Evolutionary conservation across 1,140 invertebrate genomes (phyloP), one percentile per base, ranked within the genome.

Genomic region (Batillaria attramentaria): DNA sequence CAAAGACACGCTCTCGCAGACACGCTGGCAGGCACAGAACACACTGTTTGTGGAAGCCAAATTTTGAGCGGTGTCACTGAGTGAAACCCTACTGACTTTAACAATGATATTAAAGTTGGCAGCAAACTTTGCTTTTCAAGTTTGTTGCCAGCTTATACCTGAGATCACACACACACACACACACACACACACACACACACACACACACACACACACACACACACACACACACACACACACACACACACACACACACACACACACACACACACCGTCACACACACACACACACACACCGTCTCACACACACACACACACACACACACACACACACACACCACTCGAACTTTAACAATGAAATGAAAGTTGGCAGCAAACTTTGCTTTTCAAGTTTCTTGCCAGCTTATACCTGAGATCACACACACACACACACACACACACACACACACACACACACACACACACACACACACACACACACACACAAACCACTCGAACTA

Each of bases 221-320:
- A 54, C 46, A 54, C 46, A 54, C 46, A 54, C 46, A 54, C 46
- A 54, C 46, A 54, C 46, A 54, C 46, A 54, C 46, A 54, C 46
- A 54, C 46, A 54, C 46, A 54, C 46, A 54, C 46, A 54, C 46
- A 2, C 46, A 54, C 46, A 54, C 46, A 54, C 46, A 54, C 46
- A 54, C 46, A 54, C 46, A 54, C 2, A 54, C 46, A 54, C 46
- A 2, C 46, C 1, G 16, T 1, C 46, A 2, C 46, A 2, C 46
- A 2, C 46, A n/a, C 46, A n/a, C 46, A n/a, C 46, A n/a, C 2
- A n/a, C 46, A n/a, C 46, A 54, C 46, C 10, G 24, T n/a, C n/a
- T n/a, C n/a, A n/a, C n/a, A n/a, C n/a, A n/a, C n/a, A n/a, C n/a
- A 62, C 24, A n/a, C n/a, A 62, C 13, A 62, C 24, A 24, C 16